Percentiles rank a stretch among this genome's conserved stretches.
Conservation (phyloP, 2,888 invertebrate genomes). For the Spatulosminthurus flaviceps region DNA sequence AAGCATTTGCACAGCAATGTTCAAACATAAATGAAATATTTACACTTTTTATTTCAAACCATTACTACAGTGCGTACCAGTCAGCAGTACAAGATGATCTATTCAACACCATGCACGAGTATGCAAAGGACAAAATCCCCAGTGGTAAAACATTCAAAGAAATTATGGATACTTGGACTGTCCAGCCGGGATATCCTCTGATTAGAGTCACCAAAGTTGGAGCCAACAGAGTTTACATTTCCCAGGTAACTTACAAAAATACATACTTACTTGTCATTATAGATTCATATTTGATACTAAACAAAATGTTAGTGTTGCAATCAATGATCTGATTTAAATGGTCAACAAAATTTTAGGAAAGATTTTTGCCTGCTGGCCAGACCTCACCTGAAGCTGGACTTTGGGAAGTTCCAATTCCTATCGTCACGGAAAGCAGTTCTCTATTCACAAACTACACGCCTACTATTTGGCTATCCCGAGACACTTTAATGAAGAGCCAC, state of each 20-base stretch:
- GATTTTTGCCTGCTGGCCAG: neutral
- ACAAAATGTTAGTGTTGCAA: neutral
- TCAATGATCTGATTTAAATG: neutral
- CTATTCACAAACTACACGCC: constrained; percentile 38
- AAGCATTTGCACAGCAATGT: neutral
- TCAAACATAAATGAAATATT: too few relatives aligned
- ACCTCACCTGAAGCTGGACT: neutral
- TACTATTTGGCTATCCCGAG: constrained; percentile 46
- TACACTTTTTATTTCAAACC: too few relatives aligned
- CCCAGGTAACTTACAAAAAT: constrained; percentile 51
- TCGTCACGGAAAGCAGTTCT: constrained; percentile 34
- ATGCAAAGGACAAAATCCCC: neutral
- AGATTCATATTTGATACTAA: too few relatives aligned
- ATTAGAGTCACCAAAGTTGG: constrained; percentile 53
- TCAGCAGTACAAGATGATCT: neutral
- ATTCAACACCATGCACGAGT: neutral
- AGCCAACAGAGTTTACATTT: constrained; percentile 47
- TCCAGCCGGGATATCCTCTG: constrained; percentile 58
- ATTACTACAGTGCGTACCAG: constrained; percentile 22
- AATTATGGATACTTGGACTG: constrained; percentile 62
- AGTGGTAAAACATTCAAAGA: constrained; percentile 54
- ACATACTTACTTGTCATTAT: too few relatives aligned
- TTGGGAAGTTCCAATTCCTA: constrained; percentile 49
- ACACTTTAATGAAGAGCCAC: constrained; percentile 18
- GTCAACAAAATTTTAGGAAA: neutral